These are phyloP conservation scores for Apolygus lucorum DNA, from an alignment of 1,140 invertebrate species.

Conservation along the genomic window DNA sequence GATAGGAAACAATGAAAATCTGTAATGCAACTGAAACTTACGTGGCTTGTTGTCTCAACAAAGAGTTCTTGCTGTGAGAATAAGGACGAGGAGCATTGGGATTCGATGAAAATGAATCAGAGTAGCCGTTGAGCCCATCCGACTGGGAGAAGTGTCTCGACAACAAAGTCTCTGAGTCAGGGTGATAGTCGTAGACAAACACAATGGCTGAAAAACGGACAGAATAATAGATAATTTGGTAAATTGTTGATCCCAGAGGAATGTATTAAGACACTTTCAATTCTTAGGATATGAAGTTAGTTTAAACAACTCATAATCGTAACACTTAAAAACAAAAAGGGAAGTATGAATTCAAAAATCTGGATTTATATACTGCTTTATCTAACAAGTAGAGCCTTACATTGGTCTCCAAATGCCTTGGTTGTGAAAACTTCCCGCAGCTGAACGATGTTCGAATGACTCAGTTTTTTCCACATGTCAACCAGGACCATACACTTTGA, in stretches of 20 bases:
- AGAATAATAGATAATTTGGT: no score
- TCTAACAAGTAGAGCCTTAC: no score
- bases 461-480: constrained; percentile 88
- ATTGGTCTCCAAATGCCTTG: constrained; percentile 91
- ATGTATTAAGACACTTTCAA: no score
- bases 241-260: no score
- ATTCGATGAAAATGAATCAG: constrained; percentile 74
- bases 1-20: no score
- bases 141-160: constrained; percentile 69
- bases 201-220: constrained; percentile 68
- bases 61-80: constrained; percentile 73
- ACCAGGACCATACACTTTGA: constrained; percentile 76
- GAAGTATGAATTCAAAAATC: no score
- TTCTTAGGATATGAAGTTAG: no score
- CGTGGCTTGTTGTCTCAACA: constrained; percentile 54
- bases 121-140: constrained; percentile 58
- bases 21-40: no score
- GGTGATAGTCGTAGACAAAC: constrained; percentile 94
- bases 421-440: constrained; percentile 90
- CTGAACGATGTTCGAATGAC: constrained; percentile 86
- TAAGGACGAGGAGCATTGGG: constrained; percentile 70
- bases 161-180: constrained; percentile 78
- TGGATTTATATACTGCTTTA: background rate
- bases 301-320: no score
- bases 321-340: no score